Base-by-base conservation (phyloP, 1,140 invertebrate genomes). In the Drosophila dunni region DNA sequence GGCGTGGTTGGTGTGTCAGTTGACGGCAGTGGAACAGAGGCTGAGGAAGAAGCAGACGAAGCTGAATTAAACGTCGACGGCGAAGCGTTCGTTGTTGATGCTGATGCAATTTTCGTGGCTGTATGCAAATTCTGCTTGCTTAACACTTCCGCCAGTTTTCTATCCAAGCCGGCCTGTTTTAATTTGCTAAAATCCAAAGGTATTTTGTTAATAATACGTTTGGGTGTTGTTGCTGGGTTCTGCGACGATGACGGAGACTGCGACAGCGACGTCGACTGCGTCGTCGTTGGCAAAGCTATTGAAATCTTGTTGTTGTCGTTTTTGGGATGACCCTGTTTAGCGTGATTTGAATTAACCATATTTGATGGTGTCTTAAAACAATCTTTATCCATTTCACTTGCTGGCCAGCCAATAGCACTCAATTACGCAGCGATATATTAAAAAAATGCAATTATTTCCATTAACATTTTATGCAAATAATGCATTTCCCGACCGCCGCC, bases 151-250 rank as follows among this genome's bases (percentile, higher is more conserved):
- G 86, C 90, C 11, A 91, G 57, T 48, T 88, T 75, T 11, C 78
- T 65, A 60, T 91, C 81, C n/a, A 91, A 75, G 20, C 90, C 90
- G 13, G 78, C 62, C 33, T 82, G 53, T 46, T 91, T 81, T 2
- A 91, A 70, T 62, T 91, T 91, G 1, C 78, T 90, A 7, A 81
- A 79, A 74, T 91, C 90, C 51, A 91, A 67, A 34, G 86, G 76
- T 42, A 90, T 73, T 68, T 40, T 77, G 38, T 90, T 85, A 42
- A 90, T 81, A 42, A 89, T 79, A 3, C 69, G 72, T 34, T 61
- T 81, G 13, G 83, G 45, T 46, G 66, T 36, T 17, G 82, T 9
- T 46, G 60, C 65, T 24, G 50, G 5, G 10, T 15, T 67, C 3
- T 58, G 13, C 8, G 62, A 15, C 9, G 65, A 7, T 33, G 53